Evolutionary conservation across 2,797 vertebrate genomes (phyloP), one percentile per base, ranked within the genome.

Genomic region (Rhincodon typus): DNA sequence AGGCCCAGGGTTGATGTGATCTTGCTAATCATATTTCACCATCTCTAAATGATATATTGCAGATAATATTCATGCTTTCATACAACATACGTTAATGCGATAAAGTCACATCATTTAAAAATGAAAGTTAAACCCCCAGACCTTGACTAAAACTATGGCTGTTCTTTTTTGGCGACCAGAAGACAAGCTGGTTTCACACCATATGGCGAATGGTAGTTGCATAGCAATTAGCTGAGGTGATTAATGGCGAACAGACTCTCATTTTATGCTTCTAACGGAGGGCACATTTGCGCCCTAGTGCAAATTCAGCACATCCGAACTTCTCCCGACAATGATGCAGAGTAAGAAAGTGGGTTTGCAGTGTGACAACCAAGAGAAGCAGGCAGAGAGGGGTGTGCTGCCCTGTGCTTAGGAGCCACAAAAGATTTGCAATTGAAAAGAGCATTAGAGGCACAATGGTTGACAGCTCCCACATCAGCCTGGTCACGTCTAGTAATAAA

Each of bases 151-250:
- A 98, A 98, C 98, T 97, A 98, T 98, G 98, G 98, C 98, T 97
- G 98, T 98, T 98, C 98, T 98, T 98, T 77, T 77, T 62, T 62
- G 57, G 98, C 98, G 97, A 96, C 97, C 97, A 97, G 97, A 66
- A 91, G 97, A 98, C 98, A 98, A 98, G 98, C 98, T 98, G 98
- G 98, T 98, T 98, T 98, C 97, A 98, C 97, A 99, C 98, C 99
- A 99, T 99, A 99, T 99, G 99, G 99, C 98, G 98, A 99, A 99
- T 99, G 98, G 98, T 98, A 98, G 97, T 62, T 98, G 97, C 97
- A 98, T 97, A 98, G 98, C 98, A 99, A 99, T 99, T 98, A 99
- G 98, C 98, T 97, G 97, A 98, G 97, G 98, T 99, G 99, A 99
- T 99, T 99, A 99, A 99, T 99, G 98, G 98, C 97, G 98, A 98